These are phyloP conservation scores for Hylaeus anthracinus DNA, from an alignment of 1,140 invertebrate genomes.

Conservation along the genomic window DNA sequence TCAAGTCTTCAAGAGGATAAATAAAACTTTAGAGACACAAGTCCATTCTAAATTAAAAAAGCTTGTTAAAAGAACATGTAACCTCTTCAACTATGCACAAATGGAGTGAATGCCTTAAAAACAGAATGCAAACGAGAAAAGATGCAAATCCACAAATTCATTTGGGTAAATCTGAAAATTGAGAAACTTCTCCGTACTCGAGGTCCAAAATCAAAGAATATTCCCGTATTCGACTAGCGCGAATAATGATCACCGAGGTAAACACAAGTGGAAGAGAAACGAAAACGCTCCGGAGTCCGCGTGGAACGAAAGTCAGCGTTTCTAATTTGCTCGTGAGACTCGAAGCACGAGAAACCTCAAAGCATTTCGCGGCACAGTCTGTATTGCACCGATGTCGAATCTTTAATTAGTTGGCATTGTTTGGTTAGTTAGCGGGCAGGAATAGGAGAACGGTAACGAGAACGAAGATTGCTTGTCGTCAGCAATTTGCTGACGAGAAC, in stretches of 20 bases:
- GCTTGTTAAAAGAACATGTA: too few relatives aligned
- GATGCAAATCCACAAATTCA: too few relatives aligned
- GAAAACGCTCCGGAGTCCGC: not conserved
- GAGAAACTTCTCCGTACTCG: too few relatives aligned
- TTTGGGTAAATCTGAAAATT: too few relatives aligned
- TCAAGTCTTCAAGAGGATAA: not conserved
- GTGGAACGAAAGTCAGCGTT: not conserved
- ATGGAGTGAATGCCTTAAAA: too few relatives aligned
- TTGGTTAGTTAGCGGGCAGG: constrained; percentile 60
- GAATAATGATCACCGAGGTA: too few relatives aligned
- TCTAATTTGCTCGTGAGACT: not conserved
- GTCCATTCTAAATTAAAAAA: not conserved
- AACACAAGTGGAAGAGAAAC: not conserved
- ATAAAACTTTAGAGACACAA: not conserved
- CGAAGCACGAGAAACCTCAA: not conserved
- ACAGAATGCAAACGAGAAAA: too few relatives aligned
- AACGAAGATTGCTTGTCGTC: constrained; percentile 46
- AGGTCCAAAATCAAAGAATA: too few relatives aligned
- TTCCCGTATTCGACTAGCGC: too few relatives aligned
- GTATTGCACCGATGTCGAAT: constrained; percentile 61
- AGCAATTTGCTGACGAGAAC: constrained; percentile 34
- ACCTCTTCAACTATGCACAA: too few relatives aligned
- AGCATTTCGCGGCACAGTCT: not conserved
- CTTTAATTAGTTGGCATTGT: constrained; percentile 73
- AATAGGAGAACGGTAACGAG: constrained; percentile 48